A percentile compares a stretch with the other conserved stretches of the same genome.
These are phyloP conservation scores for Deroptyus accipitrinus DNA, from an alignment of 2,113 vertebrate genomes.

Conservation along the genomic window DNA sequence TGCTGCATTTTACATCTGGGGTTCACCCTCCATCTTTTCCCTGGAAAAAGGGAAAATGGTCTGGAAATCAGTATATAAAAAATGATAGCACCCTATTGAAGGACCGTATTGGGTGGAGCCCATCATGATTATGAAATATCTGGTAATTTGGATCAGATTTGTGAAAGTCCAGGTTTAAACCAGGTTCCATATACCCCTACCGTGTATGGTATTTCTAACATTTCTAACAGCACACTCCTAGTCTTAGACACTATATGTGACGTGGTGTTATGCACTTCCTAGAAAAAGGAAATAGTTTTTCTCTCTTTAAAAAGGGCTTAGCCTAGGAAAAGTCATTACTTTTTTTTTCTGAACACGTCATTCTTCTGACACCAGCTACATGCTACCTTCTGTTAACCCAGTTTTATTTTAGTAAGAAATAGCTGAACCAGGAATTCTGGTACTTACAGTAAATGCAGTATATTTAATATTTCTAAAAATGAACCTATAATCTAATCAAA, in stretches of 20 bases:
- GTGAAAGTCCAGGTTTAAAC: background rate
- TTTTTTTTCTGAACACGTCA: background rate
- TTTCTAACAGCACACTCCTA: background rate
- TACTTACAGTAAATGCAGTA: background rate
- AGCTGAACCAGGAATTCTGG: slow-evolving; percentile 13
- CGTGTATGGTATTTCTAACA: background rate
- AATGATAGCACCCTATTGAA: background rate
- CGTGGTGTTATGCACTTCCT: background rate
- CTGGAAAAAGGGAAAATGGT: background rate
- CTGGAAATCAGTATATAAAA: background rate
- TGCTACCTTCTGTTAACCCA: slow-evolving; percentile 44
- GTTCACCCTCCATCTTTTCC: background rate
- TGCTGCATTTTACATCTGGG: background rate
- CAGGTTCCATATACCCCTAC: background rate
- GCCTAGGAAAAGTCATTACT: background rate
- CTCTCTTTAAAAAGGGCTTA: background rate
- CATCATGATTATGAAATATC: background rate
- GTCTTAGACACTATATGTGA: background rate
- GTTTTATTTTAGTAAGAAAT: slow-evolving; percentile 23
- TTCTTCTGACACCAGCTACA: slow-evolving; percentile 20
- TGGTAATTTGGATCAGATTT: background rate
- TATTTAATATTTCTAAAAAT: slow-evolving; percentile 11
- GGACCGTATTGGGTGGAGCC: background rate
- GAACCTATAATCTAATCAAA: background rate
- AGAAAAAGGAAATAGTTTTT: background rate